A percentile compares a stretch with the other conserved stretches of the same genome.
phyloP scores from a whole-genome alignment of 2,113 vertebrate species.

The Sinocyclocheilus anophthalmus region DNA sequence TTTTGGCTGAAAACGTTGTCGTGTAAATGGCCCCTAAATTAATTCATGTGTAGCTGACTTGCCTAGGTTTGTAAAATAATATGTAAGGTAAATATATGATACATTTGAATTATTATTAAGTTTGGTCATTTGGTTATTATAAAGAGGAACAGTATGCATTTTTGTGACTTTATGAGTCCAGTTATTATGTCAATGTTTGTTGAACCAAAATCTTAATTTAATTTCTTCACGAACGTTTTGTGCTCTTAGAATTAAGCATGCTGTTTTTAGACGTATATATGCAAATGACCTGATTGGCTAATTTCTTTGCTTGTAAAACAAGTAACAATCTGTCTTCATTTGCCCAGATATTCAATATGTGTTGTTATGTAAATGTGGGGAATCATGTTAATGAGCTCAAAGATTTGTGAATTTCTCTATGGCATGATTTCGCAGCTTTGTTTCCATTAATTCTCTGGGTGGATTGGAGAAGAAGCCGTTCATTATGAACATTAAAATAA shows the following conservation, averaged over 20 bases:
- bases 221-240: neutral
- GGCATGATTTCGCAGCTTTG: neutral
- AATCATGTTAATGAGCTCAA: neutral
- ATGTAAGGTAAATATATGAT: neutral
- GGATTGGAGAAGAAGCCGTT: neutral
- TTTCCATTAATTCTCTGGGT: neutral
- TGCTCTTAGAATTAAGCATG: neutral
- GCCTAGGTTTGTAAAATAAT: neutral
- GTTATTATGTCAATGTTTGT: neutral
- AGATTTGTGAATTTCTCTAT: neutral
- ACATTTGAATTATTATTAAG: neutral
- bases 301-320: constrained; percentile 7
- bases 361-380: neutral
- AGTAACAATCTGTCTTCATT: neutral
- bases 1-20: too few relatives aligned
- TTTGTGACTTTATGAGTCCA: neutral
- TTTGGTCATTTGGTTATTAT: neutral
- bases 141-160: neutral
- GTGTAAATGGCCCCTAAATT: neutral
- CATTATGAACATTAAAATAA: neutral
- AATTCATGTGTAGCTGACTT: neutral
- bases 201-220: neutral
- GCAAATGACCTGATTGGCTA: neutral
- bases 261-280: neutral
- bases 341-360: neutral